These are phyloP conservation scores for Antheraea yamamai DNA, from an alignment of 2,888 invertebrate genomes.

Conservation along the genomic window DNA sequence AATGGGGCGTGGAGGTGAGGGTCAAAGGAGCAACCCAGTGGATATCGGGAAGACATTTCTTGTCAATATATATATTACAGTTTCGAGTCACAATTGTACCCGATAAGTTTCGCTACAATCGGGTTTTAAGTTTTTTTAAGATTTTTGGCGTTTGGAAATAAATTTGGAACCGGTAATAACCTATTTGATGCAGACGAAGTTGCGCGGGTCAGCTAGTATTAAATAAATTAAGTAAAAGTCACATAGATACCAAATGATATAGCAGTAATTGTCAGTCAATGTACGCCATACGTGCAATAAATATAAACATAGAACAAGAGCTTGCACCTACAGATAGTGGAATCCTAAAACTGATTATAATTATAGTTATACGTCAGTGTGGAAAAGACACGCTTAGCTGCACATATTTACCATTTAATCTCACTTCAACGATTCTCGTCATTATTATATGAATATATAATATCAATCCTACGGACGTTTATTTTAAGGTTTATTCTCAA, in stretches of 20 bases:
- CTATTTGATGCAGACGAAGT: too few species aligned
- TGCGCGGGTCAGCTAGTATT: too few species aligned
- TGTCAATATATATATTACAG: too few species aligned
- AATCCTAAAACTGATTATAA: conserved; percentile 7
- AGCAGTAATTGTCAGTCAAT: not conserved
- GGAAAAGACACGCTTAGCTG: conserved; percentile 44
- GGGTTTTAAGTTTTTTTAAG: too few species aligned
- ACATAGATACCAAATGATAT: not conserved
- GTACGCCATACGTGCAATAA: not conserved
- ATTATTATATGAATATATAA: not conserved
- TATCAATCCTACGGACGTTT: not conserved
- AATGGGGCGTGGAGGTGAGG: too few species aligned
- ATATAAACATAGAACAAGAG: not conserved
- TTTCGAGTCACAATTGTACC: too few species aligned
- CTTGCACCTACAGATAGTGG: not conserved
- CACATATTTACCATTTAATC: conserved; percentile 28
- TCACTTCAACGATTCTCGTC: conserved; percentile 7
- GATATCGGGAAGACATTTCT: too few species aligned
- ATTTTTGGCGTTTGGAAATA: too few species aligned
- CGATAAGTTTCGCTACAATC: too few species aligned
- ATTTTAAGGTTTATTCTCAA: conserved; percentile 9
- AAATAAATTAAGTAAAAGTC: too few species aligned
- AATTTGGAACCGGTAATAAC: too few species aligned
- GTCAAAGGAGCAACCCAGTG: too few species aligned
- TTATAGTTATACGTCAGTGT: conserved; percentile 27